Evolutionary conservation across 2,888 invertebrate genomes (phyloP), one percentile per base, ranked within the genome.

Genomic region (Nemotelus nigrinus): DNA sequence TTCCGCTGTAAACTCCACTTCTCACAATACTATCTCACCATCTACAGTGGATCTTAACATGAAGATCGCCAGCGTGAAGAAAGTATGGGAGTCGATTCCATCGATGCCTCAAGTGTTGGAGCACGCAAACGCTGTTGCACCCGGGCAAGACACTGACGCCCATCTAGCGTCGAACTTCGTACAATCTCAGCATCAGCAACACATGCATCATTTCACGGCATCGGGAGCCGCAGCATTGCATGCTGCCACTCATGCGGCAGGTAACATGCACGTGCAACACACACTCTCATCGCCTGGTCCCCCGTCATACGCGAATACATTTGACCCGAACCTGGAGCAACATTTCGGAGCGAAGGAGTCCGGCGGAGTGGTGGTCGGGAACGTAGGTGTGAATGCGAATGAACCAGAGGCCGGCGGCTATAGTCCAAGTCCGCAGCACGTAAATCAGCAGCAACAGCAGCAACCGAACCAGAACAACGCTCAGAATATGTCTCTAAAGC

Each of bases 21-120:
- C 90, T 44, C 92, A 93, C 76, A 94, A 90, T 82, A 92, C 93
- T 7, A 94, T 94, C 82, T 93, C 93, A 8, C 93, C 93, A 39
- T 92, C 94, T 80, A 94, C 96, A 57, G 96, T 96, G 57, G 97
- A 97, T 87, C 91, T 97, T 81, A 96, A 96, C 88, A 91, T 95
- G 88, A 97, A 97, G 89, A 97, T 97, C 82, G 96, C 96, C 55
- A 95, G 96, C 80, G 97, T 97, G 64, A 97, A 97, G 87, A 85
- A 88, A 83, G 93, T 94, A 39, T 95, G 95, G 95, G 95, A 95
- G 84, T 90, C 86, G 80, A 88, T 88, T 2, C 88, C 90, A 8
- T 88, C 90, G 3, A 93, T 92, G 92, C 91, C 92, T 25, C 91
- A 92, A 0, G 92, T 91, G 39, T 90, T 90, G 41, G 92, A 93